Base-by-base conservation (phyloP, 2,888 invertebrate species). In the Synanthedon myopaeformis region DNA sequence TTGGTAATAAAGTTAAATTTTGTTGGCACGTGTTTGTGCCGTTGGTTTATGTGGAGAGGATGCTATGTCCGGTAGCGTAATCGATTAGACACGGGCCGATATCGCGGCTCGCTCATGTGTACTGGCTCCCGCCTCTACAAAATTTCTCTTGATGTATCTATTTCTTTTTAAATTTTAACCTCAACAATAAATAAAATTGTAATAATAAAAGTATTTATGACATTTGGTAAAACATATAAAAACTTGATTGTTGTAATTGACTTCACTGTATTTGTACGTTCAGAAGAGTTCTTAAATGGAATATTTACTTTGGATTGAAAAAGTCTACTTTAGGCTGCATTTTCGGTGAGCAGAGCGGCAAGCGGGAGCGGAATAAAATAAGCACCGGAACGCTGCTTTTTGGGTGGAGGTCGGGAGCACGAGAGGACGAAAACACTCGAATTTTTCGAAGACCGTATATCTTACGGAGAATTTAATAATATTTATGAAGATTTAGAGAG, bases 51-150 rank as follows among this genome's bases (percentile, higher is more conserved):
- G 56, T 49, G 51, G 55, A 49, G 17, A 56, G 57, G 56, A 54
- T 55, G 52, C 49, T 61, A 65, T 68, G 67, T 62, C 72, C 81
- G 72, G 82, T 78, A 82, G 81, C 76, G 69, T 59, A 82, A 83
- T 82, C 76, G 72, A 79, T 82, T 79, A 62, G 73, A 59, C 60
- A 67, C 69, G 76, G 73, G 63, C 63, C 58, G 64, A 70, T 66
- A 69, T 70, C 62, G 63, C 60, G 59, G 62, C 66, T 69, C 67
- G 64, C 69, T 67, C 69, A 70, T 68, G 62, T 67, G 61, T 66
- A 60, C 60, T 67, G 56, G 60, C 59, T 58, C 59, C 59, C 62
- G 63, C 35, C 35, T 35, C 3, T 35, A 35, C 35, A 66, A 62
- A 64, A 64, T 55, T 56, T 54, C 55, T 55, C 52, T 52, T 57